Evolutionary conservation across 1,140 invertebrate genomes (phyloP).

Genomic region (Papilio polytes): DNA sequence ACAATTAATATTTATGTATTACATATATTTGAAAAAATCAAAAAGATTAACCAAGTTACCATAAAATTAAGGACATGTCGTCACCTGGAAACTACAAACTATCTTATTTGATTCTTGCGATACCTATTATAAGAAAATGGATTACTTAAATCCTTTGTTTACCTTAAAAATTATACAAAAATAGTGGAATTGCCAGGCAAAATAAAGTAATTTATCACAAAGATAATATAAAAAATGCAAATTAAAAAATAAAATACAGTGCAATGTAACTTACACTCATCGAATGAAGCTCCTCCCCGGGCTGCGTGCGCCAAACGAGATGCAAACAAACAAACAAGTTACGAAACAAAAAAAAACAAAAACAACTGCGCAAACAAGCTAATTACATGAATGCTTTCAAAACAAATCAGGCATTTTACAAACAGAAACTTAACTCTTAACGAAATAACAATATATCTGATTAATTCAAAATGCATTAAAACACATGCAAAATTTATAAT

Average conservation of each 20-base stretch:
- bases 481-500: not conserved
- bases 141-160: too few relatives aligned
- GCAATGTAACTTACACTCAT: conserved; percentile 81
- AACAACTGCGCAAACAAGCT: conserved; percentile 45
- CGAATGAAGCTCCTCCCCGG: conserved; percentile 84
- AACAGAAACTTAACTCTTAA: not conserved
- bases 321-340: conserved; percentile 79
- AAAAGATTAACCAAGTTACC: not conserved
- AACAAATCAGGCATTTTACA: conserved; percentile 22
- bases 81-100: not conserved
- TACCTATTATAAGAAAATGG: not conserved
- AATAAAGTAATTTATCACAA: not conserved
- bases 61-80: not conserved
- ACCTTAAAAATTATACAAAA: too few relatives aligned
- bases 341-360: conserved; percentile 66
- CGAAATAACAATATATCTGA: not conserved
- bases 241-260: conserved; percentile 35
- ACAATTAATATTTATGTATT: too few relatives aligned
- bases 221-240: not conserved
- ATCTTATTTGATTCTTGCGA: not conserved
- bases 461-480: conserved; percentile 4
- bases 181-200: too few relatives aligned
- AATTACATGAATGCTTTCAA: conserved; percentile 33
- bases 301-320: conserved; percentile 77
- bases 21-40: not conserved